Base-by-base conservation (phyloP, 1,140 invertebrate species). In the Bombus picipes region DNA sequence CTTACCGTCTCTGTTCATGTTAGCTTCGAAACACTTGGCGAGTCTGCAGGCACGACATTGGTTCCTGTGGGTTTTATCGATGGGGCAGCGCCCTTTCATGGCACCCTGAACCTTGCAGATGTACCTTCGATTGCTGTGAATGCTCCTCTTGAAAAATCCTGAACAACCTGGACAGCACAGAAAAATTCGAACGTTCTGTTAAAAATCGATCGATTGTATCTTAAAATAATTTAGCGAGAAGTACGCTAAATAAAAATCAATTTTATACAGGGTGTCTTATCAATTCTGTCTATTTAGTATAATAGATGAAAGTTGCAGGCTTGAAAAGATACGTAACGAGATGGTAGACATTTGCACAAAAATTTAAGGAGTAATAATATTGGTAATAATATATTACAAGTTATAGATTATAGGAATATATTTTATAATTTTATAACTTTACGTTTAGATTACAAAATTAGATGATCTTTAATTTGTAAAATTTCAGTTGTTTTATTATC, bases 1-100 rank as follows among this genome's bases (percentile, higher is more conserved):
- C 98, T 98, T 96, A 99, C 99, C 99, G 96, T 99, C 99, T 96
- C 99, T 99, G 94, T 99, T 99, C 99, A 99, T 99, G 88, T 98
- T 98, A 66, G 98, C 98, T 94, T 99, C 98, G 94, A 99, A 98
- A 95, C 99, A 99, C 96, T 99, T 99, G 92, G 98, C 98, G 39
- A 99, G 97, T 73, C 99, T 96, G 94, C 99, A 99, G 89, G 99
- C 98, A 79, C 99, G 96, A 95, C 99, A 99, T 96, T 99, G 98
- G 96, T 99, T 99, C 65, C 99, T 96, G 93, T 99, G 98, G 0
- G 98, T 99, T 95, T 99, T 99, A 96, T 99, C 98, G 78, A 99
- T 98, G 9, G 98, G 98, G 95, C 99, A 99, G 83, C 98, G 96
- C 80, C 98, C 98, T 94, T 99, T 99, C 92, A 98, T 96, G 89